Conservation (phyloP, 1,140 invertebrate genomes). For the Calosoma granatense region DNA sequence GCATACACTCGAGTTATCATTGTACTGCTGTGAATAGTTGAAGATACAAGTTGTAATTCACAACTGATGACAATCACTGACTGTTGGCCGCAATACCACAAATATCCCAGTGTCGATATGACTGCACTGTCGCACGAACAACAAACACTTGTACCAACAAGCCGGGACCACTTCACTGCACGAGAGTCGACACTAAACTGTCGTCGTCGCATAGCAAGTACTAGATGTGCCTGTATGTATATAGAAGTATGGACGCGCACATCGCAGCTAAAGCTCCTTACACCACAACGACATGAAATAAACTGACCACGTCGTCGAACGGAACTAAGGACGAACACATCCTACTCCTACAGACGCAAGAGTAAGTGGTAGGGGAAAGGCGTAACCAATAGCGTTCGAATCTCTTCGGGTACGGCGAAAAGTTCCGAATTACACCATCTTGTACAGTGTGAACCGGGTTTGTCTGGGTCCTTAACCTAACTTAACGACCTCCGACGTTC, state of each 20-base stretch:
- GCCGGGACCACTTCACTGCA: no score
- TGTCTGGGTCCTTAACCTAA: conserved; percentile 36
- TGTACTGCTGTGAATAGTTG: no score
- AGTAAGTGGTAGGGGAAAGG: conserved; percentile 15
- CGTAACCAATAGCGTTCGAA: conserved; percentile 21
- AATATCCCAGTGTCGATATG: no score
- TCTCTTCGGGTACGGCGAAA: conserved; percentile 16
- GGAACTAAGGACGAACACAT: not conserved
- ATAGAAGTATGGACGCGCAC: no score
- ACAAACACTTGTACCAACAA: not conserved
- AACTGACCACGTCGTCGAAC: not conserved
- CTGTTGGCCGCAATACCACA: no score
- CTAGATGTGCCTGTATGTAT: no score
- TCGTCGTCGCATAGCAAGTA: no score
- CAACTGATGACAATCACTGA: no score
- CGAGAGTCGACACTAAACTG: no score
- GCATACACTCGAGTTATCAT: not conserved
- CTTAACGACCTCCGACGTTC: conserved; percentile 25
- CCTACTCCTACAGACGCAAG: not conserved
- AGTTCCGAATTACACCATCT: conserved; percentile 12
- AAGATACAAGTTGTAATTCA: no score
- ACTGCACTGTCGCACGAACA: no score
- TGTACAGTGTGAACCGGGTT: conserved; percentile 25
- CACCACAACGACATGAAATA: not conserved
- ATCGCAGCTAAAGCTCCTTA: not conserved